Evolutionary conservation across 2,113 vertebrate genomes (phyloP).

Genomic region (Gnathonemus echidnorhynchus): DNA sequence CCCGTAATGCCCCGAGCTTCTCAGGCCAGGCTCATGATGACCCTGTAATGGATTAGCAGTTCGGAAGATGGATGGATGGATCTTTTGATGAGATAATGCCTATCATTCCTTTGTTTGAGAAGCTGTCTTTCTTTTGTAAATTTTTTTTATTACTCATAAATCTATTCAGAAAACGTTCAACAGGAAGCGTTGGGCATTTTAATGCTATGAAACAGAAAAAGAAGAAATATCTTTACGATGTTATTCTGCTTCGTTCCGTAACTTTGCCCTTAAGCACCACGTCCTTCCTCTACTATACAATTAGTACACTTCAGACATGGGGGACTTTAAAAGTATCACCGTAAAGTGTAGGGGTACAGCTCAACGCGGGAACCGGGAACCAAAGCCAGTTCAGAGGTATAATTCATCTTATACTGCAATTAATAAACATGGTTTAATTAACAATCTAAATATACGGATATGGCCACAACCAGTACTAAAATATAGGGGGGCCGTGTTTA

Average conservation of each 20-base stretch:
- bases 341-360: not conserved
- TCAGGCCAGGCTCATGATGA: not conserved
- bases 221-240: not conserved
- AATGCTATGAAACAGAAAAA: not conserved
- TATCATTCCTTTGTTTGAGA: not conserved
- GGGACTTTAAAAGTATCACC: not conserved
- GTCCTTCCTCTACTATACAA: not conserved
- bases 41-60: not conserved
- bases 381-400: not conserved
- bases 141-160: not conserved
- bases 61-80: not conserved
- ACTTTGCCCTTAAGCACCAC: not conserved
- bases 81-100: not conserved
- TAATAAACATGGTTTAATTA: not conserved
- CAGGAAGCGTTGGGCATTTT: not conserved
- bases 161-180: not conserved
- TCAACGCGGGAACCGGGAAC: not conserved
- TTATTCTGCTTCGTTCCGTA: not conserved
- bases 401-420: not conserved
- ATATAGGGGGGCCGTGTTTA: not conserved
- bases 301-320: not conserved
- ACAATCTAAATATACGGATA: not conserved
- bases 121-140: not conserved
- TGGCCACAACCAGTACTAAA: not conserved
- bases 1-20: not conserved